These are phyloP conservation scores for Drosophila multiciliata DNA, from an alignment of 2,888 invertebrate genomes.

Conservation along the genomic window DNA sequence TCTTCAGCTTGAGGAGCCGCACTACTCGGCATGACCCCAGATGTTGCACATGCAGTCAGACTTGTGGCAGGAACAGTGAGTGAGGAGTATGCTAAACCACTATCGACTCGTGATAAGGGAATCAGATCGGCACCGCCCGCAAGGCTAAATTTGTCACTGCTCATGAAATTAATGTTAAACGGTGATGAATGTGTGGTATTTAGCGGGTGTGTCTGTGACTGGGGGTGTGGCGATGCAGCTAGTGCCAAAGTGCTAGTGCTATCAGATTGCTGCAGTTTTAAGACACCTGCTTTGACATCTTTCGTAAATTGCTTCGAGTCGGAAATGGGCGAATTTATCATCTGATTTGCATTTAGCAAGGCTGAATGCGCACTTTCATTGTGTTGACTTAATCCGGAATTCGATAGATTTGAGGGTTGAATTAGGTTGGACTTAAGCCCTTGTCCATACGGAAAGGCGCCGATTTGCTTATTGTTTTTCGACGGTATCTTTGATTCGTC, in stretches of 20 bases:
- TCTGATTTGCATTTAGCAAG: conserved; percentile 8
- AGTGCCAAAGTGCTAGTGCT: conserved; percentile 4
- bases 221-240: neutral
- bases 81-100: conserved; percentile 70
- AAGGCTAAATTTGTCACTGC: conserved; percentile 70
- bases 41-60: conserved; percentile 62
- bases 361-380: conserved; percentile 9
- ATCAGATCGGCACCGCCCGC: conserved; percentile 83
- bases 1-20: conserved; percentile 12
- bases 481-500: conserved; percentile 11
- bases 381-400: neutral
- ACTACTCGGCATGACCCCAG: conserved; percentile 14
- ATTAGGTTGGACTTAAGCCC: conserved; percentile 20
- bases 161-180: conserved; percentile 61
- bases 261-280: conserved; percentile 40
- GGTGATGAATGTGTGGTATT: conserved; percentile 13
- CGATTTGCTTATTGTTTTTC: conserved; percentile 8
- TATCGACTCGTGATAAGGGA: conserved; percentile 68
- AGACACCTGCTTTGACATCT: conserved; percentile 4
- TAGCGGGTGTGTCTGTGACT: neutral
- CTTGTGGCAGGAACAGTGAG: conserved; percentile 71
- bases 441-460: neutral
- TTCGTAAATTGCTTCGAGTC: conserved; percentile 41
- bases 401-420: conserved; percentile 24
- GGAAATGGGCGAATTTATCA: neutral